These are phyloP conservation scores for Drosophila ercepeae DNA, from an alignment of 1,140 invertebrate species.

Conservation along the genomic window DNA sequence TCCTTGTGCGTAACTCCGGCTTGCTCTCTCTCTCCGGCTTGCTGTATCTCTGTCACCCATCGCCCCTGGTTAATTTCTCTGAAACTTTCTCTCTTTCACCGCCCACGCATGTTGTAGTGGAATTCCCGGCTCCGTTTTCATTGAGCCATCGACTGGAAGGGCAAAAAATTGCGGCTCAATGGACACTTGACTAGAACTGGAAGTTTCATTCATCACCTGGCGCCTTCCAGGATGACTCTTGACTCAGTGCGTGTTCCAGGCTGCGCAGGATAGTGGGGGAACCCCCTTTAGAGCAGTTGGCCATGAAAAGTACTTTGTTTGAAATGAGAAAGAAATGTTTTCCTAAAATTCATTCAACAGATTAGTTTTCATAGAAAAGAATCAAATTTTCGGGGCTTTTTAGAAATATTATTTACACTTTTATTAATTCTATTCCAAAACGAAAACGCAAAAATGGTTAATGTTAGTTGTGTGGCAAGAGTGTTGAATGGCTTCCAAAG, in stretches of 20 bases:
- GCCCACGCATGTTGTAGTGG: conserved; percentile 28
- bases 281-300: conserved; percentile 26
- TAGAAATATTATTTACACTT: not conserved
- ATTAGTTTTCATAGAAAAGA: not conserved
- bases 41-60: not conserved
- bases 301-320: not conserved
- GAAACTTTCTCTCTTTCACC: not conserved
- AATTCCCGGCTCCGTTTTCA: conserved; percentile 42
- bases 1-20: conserved; percentile 23
- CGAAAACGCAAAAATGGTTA: conserved; percentile 33
- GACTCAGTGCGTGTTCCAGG: conserved; percentile 31
- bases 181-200: conserved; percentile 21
- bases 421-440: not conserved
- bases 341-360: not conserved
- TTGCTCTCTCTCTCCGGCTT: conserved; percentile 3
- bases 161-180: conserved; percentile 19
- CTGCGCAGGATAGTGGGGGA: conserved; percentile 22
- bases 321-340: not conserved
- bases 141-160: conserved; percentile 17
- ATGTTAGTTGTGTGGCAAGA: conserved; percentile 49
- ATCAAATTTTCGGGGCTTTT: not conserved
- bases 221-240: conserved; percentile 18
- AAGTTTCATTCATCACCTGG: conserved; percentile 37
- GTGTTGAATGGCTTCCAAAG: conserved; percentile 20
- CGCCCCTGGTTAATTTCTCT: not conserved